Evolutionary conservation across 2,888 invertebrate genomes (phyloP).

Genomic region (Cheiracanthium punctorium): DNA sequence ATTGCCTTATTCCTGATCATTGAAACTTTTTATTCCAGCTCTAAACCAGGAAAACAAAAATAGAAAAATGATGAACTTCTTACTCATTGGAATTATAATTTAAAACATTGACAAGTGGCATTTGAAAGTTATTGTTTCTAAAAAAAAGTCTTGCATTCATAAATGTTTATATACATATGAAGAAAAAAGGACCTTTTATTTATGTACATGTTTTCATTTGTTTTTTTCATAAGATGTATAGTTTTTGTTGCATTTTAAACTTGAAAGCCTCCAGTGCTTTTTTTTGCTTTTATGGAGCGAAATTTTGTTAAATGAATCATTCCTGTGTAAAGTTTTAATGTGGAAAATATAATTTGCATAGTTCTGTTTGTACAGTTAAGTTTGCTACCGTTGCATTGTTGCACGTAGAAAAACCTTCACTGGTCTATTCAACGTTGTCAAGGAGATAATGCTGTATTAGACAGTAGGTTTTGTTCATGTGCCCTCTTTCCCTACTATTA

Average conservation of each 20-base stretch:
- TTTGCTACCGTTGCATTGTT: slow-evolving; percentile 32
- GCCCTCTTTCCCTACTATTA: slow-evolving; percentile 58
- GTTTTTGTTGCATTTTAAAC: slow-evolving; percentile 56
- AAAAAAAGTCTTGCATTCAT: slow-evolving; percentile 37
- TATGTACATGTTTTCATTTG: slow-evolving; percentile 42
- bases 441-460: slow-evolving; percentile 60
- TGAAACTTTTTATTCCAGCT: slow-evolving; percentile 55
- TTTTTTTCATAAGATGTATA: slow-evolving; percentile 53
- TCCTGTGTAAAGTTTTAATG: slow-evolving; percentile 49
- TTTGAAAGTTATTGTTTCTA: slow-evolving; percentile 21
- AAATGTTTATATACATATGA: slow-evolving; percentile 56
- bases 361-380: slow-evolving; percentile 39
- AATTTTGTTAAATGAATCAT: slow-evolving; percentile 29
- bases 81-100: slow-evolving; percentile 19
- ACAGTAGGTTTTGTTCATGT: slow-evolving; percentile 53
- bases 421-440: slow-evolving; percentile 54
- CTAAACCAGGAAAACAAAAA: slow-evolving; percentile 23
- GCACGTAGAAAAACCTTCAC: slow-evolving; percentile 48
- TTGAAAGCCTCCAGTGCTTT: slow-evolving; percentile 38
- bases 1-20: slow-evolving; percentile 64
- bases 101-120: not conserved
- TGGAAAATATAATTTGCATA: slow-evolving; percentile 23
- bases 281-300: slow-evolving; percentile 22
- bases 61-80: slow-evolving; percentile 5
- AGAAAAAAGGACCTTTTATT: slow-evolving; percentile 31